phyloP scores from a whole-genome alignment of 2,797 vertebrate species.

The Kryptolebias ocellatus region DNA sequence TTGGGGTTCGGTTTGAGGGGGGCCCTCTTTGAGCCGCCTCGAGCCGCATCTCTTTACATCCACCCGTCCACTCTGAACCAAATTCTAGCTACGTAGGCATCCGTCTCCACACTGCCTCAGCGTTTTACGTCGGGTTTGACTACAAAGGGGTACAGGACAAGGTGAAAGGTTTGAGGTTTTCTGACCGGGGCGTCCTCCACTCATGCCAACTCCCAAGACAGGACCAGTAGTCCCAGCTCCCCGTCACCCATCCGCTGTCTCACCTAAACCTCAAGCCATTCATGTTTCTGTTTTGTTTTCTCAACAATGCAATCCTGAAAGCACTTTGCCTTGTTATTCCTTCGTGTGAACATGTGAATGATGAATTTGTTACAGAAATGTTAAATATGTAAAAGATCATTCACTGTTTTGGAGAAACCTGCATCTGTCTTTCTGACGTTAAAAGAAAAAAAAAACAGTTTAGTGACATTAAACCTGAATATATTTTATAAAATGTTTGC shows the following conservation, averaged over 20 bases:
- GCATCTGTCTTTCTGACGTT: slow-evolving; percentile 86
- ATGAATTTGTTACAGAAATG: slow-evolving; percentile 83
- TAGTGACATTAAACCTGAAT: slow-evolving; percentile 85
- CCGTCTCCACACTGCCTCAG: slow-evolving; percentile 63
- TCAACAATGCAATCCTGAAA: slow-evolving; percentile 88
- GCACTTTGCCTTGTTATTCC: slow-evolving; percentile 87
- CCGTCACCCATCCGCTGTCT: slow-evolving; percentile 32
- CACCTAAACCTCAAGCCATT: slow-evolving; percentile 83
- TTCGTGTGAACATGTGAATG: slow-evolving; percentile 82
- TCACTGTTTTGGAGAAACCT: slow-evolving; percentile 85
- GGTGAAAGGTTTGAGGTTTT: slow-evolving; percentile 80
- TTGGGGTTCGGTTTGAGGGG: slow-evolving; percentile 63
- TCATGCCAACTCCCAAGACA: slow-evolving; percentile 51
- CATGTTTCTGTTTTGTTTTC: slow-evolving; percentile 74
- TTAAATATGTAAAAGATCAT: slow-evolving; percentile 87
- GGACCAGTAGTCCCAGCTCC: slow-evolving; percentile 55
- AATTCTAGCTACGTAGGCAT: slow-evolving; percentile 65
- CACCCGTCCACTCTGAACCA: slow-evolving; percentile 69
- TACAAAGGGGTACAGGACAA: slow-evolving; percentile 68
- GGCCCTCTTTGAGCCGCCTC: slow-evolving; percentile 48
- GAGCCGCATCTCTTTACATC: slow-evolving; percentile 73
- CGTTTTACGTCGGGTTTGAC: slow-evolving; percentile 62
- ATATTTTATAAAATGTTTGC: slow-evolving; percentile 88
- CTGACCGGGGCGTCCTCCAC: slow-evolving; percentile 42
- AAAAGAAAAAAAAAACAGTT: slow-evolving; percentile 80